Base-by-base conservation (phyloP, 2,797 vertebrate genomes). In the Scomberomorus guttatus region DNA sequence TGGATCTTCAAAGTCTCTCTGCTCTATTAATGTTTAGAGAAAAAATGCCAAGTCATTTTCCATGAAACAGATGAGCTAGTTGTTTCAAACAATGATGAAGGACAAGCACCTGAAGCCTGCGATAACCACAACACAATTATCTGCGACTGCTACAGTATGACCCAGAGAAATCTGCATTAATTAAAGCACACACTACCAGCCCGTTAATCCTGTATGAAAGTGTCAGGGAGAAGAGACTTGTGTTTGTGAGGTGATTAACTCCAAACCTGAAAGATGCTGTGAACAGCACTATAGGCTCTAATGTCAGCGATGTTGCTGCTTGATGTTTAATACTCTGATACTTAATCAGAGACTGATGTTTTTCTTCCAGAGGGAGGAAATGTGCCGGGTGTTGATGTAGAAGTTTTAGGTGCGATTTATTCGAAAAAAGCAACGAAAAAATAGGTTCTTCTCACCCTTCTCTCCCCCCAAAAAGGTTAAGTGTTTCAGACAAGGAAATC, bases 171-270 rank as follows among this genome's bases (percentile, higher is more conserved):
- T 91, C 81, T 85, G 86, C 88, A 89, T 91, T 89, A 90, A 93
- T 91, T 92, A 90, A 88, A 82, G 73, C 65, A 62, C 84, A 88
- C 84, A 84, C 85, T 80, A 79, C 56, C 84, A 37, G 85, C 79
- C 79, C 80, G 90, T 84, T 91, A 93, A 94, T 90, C 92, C 92
- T 74, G 83, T 90, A 79, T 91, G 92, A 90, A 89, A 84, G 58
- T 86, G 92, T 93, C 89, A 65, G 82, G 79, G 72, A 94, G 94
- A 92, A 80, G 83, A 93, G 94, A 92, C 90, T 94, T 82, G 89
- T 94, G 91, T 95, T 95, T 95, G 94, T 93, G 93, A 86, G 95
- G 93, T 95, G 96, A 96, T 96, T 96, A 96, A 95, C 94, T 94
- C 91, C 90, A 81, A 89, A 93, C 89, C 90, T 91, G 88, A 95